Percentiles rank a stretch among this genome's conserved stretches.
Evolutionary conservation across 2,888 invertebrate species (phyloP).

Genomic region (Dendrolimus houi): DNA sequence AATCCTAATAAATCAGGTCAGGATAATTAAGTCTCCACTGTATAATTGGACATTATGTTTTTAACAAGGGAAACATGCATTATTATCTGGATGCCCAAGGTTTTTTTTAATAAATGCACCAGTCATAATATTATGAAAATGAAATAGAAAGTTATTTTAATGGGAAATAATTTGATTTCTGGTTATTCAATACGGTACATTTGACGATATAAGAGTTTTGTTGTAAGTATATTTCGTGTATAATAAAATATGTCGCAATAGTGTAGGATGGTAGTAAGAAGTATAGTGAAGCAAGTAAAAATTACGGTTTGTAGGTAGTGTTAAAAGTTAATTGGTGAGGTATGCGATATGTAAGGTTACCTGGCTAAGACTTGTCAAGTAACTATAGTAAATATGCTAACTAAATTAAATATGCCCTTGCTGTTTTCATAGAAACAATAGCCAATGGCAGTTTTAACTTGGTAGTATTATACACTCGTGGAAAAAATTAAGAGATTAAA

Average conservation of each 20-base stretch:
- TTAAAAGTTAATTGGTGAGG: background rate
- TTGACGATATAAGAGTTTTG: conserved; percentile 4
- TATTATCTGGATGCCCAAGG: too few relatives aligned
- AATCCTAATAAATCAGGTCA: too few relatives aligned
- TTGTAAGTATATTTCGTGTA: background rate
- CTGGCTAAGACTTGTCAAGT: background rate
- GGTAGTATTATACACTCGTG: background rate
- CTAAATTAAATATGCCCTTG: background rate
- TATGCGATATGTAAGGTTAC: background rate
- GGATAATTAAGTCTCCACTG: too few relatives aligned
- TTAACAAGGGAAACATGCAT: too few relatives aligned
- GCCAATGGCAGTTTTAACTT: background rate
- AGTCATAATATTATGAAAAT: too few relatives aligned
- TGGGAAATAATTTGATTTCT: too few relatives aligned
- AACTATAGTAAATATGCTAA: background rate
- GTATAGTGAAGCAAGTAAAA: background rate
- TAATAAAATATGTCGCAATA: background rate
- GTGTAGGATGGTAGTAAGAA: background rate
- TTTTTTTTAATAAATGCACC: too few relatives aligned
- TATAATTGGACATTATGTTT: too few relatives aligned
- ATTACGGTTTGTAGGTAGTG: background rate
- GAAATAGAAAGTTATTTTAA: too few relatives aligned
- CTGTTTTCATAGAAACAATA: background rate
- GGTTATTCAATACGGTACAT: background rate
- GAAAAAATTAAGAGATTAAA: too few relatives aligned